phyloP scores from a whole-genome alignment of 2,797 vertebrate species.

The Sylvilagus floridanus region DNA sequence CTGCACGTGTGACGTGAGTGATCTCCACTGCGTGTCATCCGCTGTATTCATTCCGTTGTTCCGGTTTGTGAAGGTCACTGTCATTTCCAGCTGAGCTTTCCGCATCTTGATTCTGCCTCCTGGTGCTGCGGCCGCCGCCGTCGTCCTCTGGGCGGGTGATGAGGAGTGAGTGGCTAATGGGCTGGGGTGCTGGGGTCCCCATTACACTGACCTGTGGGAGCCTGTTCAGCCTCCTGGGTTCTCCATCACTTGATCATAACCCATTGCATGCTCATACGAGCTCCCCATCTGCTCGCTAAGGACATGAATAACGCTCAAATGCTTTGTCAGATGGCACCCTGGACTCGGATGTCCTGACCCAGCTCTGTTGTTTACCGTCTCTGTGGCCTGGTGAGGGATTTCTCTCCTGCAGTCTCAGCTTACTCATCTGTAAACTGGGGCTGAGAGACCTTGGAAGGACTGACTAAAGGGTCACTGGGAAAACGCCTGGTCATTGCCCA shows the following conservation, averaged over 20 bases:
- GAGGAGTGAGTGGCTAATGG: neutral
- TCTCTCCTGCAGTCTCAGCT: neutral
- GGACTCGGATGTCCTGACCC: neutral
- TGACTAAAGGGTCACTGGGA: neutral
- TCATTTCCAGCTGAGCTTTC: neutral
- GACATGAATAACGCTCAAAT: neutral
- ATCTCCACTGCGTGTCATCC: neutral
- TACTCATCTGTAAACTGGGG: neutral
- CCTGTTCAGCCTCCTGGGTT: neutral
- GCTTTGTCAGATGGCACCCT: neutral
- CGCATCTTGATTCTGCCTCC: neutral
- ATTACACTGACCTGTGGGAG: neutral
- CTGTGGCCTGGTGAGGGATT: neutral
- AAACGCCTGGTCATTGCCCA: neutral
- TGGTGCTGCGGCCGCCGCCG: neutral
- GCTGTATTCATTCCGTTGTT: neutral
- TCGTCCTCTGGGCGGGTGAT: accelerated
- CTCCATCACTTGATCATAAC: neutral
- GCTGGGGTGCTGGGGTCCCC: neutral
- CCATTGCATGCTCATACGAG: neutral
- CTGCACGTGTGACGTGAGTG: neutral
- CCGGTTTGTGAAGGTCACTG: neutral
- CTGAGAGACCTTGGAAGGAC: neutral
- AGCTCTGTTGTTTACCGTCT: neutral
- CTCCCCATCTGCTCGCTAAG: neutral